Conservation (phyloP, 2,888 invertebrate species). For the Paralinhomoeus sp. region DNA sequence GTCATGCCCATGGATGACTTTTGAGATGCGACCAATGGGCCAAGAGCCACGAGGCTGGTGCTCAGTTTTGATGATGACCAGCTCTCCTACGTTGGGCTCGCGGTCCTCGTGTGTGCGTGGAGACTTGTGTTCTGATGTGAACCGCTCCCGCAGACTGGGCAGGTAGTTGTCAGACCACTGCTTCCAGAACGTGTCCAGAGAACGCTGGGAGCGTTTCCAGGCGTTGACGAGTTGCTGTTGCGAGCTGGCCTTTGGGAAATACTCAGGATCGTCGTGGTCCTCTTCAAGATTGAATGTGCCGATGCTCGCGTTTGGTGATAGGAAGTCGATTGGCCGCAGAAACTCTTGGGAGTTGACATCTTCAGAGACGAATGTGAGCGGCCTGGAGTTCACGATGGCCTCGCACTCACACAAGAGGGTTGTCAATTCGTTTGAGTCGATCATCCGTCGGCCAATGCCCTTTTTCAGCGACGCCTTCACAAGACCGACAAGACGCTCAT, state of each 20-base stretch:
- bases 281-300: not conserved
- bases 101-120: not conserved
- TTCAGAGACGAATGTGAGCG: not conserved
- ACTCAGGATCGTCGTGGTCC: not conserved
- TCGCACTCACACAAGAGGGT: not conserved
- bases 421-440: not conserved
- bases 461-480: slow-evolving; percentile 13
- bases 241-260: too few relatives aligned
- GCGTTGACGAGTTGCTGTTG: not conserved
- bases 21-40: not conserved
- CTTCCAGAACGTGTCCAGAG: not conserved
- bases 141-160: not conserved
- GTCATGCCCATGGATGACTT: not conserved
- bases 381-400: slow-evolving; percentile 1
- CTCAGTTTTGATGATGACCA: not conserved
- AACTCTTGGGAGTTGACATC: not conserved
- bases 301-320: not conserved
- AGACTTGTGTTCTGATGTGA: not conserved
- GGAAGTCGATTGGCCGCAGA: not conserved
- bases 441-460: not conserved
- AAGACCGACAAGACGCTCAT: slow-evolving; percentile 24
- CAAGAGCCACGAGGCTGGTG: not conserved
- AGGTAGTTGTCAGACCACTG: not conserved
- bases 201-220: not conserved
- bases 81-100: not conserved